phyloP scores from a whole-genome alignment of 92 coral and sea anemone genomes.

The Parazoanthus atlanticus region DNA sequence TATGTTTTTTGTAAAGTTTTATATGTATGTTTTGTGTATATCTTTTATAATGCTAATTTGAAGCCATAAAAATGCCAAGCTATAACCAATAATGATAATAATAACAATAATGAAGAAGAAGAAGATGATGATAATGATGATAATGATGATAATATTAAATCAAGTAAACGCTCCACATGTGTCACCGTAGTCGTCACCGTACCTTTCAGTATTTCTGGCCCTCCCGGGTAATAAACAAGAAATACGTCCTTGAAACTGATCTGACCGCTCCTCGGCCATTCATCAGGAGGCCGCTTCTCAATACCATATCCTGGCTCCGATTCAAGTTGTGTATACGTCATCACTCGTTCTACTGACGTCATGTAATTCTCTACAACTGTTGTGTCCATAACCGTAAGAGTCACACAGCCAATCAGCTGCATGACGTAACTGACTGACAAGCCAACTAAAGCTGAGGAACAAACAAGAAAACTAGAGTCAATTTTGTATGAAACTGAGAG shows the following conservation, averaged over 20 bases:
- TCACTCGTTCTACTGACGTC: conserved; percentile 42
- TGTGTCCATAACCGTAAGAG: conserved; percentile 30
- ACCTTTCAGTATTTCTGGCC: conserved; percentile 33
- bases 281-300: background rate
- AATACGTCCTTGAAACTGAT: background rate
- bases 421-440: conserved; percentile 29
- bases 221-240: conserved; percentile 14
- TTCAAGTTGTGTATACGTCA: conserved; percentile 27
- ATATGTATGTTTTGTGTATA: too few relatives aligned
- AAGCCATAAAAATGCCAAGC: too few relatives aligned
- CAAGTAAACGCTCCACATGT: background rate
- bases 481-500: background rate
- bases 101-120: too few relatives aligned
- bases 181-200: conserved; percentile 6
- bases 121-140: too few relatives aligned
- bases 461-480: background rate
- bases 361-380: conserved; percentile 34
- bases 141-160: background rate
- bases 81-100: too few relatives aligned
- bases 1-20: too few relatives aligned
- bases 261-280: conserved; percentile 11
- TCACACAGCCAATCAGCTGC: conserved; percentile 37
- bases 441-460: conserved; percentile 31
- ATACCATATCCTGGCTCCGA: conserved; percentile 20
- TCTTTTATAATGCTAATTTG: too few relatives aligned